Evolutionary conservation across 2,113 vertebrate species (phyloP), one percentile per base, ranked within the genome.

Genomic region (Phaethon lepturus): DNA sequence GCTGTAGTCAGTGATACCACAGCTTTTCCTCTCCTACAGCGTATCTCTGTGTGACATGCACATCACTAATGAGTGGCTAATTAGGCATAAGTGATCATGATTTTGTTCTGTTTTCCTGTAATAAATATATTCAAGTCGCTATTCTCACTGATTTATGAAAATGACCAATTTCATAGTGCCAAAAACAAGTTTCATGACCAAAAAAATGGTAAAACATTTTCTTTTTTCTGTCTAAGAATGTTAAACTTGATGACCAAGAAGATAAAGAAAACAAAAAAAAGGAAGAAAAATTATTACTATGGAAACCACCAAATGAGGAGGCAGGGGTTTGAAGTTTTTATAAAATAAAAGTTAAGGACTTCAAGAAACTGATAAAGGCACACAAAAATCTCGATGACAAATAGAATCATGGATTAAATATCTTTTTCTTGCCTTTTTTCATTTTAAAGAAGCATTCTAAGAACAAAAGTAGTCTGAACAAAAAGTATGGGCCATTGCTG

Each of bases 91-190:
- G 50, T 77, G 42, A 75, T 77, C 59, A 63, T 63, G 24, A 69
- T 91, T 94, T 91, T 81, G 47, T 84, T 95, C 66, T 88, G 25
- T 59, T 93, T 95, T 72, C 55, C 31, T 88, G 20, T 68, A 73
- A 90, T 63, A 87, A 81, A 82, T 76, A n/a, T 42, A 62, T 68
- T 60, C 62, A 79, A 75, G 44, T 90, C 35, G 15, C 38, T 91
- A 1, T 81, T 92, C 72, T 62, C 47, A 66, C n/a, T 74, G 28
- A 7, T 91, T 88, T 94, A 59, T 88, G n/a, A 86, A 95, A 89
- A 74, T 86, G 38, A 58, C 58, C 53, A 18, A 35, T 76, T 86
- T 88, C 1, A 5, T 20, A 60, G 29, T 60, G 15, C 29, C 69
- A 45, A 59, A 86, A 75, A 50, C 5, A 69, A 69, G 24, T 86